Conservation (phyloP, 2,888 invertebrate genomes). For the Aspidapion aeneum region DNA sequence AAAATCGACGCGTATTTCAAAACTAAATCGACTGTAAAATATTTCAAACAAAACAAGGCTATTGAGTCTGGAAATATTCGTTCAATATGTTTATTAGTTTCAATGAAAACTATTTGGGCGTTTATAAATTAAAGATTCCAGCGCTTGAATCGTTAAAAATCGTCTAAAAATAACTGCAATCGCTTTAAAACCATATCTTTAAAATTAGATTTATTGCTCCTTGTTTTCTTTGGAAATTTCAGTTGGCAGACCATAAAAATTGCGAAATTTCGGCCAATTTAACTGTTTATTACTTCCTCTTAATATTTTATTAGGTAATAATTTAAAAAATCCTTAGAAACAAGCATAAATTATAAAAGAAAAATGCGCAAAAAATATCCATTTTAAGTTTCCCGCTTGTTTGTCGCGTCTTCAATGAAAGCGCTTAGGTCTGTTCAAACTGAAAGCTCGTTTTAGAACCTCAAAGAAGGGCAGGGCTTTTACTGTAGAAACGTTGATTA, state of each 20-base stretch:
- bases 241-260: background rate
- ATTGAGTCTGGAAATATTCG: background rate
- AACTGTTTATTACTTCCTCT: background rate
- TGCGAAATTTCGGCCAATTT: background rate
- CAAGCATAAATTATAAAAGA: background rate
- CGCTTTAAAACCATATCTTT: background rate
- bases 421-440: no score
- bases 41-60: background rate
- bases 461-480: no score
- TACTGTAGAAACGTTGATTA: no score
- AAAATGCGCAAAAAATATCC: no score
- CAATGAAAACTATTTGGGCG: background rate
- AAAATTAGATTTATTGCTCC: background rate
- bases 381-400: no score
- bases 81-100: background rate
- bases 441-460: no score
- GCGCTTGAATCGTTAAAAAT: no score
- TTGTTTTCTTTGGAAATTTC: background rate
- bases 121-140: background rate
- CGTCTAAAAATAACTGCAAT: background rate
- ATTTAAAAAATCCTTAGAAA: background rate
- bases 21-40: background rate
- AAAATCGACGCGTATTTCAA: no score
- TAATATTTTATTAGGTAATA: background rate
- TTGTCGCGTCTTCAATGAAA: no score